These are phyloP conservation scores for rabbit (Oryctolagus cuniculus) DNA, from an alignment of 2,113 vertebrate species.

Conservation along the genomic window DNA sequence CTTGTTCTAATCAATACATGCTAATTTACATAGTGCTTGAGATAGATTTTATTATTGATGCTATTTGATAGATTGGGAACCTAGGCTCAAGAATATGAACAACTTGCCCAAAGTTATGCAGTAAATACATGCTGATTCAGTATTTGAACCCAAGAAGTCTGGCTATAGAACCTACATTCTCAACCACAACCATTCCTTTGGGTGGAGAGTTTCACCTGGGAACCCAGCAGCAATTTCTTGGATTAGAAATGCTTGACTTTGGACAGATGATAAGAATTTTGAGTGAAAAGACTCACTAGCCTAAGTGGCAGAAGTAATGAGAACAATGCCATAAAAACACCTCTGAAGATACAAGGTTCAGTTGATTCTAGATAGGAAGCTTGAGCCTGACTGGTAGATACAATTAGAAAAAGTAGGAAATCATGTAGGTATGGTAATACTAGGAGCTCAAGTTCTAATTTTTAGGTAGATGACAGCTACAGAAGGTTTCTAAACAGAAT, in stretches of 20 bases:
- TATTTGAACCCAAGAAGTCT: neutral
- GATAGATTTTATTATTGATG: neutral
- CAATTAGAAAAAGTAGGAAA: neutral
- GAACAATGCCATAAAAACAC: neutral
- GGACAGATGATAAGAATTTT: neutral
- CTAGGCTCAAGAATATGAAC: neutral
- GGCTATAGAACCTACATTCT: neutral
- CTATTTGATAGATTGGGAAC: slow-evolving; percentile 20
- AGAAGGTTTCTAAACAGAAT: neutral
- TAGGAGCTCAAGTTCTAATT: neutral
- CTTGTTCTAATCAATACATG: neutral
- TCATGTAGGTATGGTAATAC: neutral
- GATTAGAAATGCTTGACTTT: neutral
- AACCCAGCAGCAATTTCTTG: neutral
- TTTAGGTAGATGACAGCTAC: neutral
- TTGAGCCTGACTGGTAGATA: neutral
- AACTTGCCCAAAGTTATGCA: neutral
- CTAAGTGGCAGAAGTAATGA: neutral
- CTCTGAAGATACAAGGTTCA: neutral
- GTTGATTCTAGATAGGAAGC: neutral
- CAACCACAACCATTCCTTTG: neutral
- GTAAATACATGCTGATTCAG: neutral
- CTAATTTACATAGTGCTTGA: neutral
- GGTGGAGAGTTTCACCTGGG: neutral
- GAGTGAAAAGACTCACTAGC: neutral